Conservation (phyloP, 2,797 vertebrate species). For the Thamnophis elegans region DNA sequence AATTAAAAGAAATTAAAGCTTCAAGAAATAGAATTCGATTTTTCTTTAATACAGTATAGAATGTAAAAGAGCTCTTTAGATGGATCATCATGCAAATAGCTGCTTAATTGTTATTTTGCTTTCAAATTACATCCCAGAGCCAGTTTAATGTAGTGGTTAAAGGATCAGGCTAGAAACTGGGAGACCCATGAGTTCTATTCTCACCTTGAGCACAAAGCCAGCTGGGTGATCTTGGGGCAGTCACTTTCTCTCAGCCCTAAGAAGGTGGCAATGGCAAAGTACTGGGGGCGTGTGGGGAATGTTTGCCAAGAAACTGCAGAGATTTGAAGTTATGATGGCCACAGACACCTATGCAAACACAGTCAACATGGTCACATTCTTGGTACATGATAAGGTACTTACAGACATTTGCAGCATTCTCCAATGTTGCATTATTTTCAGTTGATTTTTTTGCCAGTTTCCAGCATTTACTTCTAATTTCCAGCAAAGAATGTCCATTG, state of each 20-base stretch:
- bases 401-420: background rate
- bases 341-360: background rate
- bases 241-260: background rate
- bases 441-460: background rate
- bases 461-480: background rate
- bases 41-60: constrained; percentile 47
- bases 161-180: background rate
- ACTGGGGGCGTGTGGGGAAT: background rate
- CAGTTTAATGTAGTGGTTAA: background rate
- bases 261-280: background rate
- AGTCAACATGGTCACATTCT: background rate
- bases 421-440: background rate
- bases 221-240: background rate
- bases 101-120: constrained; percentile 59
- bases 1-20: background rate
- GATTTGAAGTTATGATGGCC: background rate
- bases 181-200: background rate
- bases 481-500: background rate
- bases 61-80: constrained; percentile 58
- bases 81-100: constrained; percentile 47
- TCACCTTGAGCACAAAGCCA: background rate
- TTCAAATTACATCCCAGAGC: constrained; percentile 36
- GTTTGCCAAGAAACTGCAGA: background rate
- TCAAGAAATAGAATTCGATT: constrained; percentile 2
- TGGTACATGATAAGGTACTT: background rate